Percentiles rank a stretch among this genome's conserved stretches.
These are phyloP conservation scores for Polyodon spathula DNA, from an alignment of 2,113 vertebrate genomes.

Conservation along the genomic window DNA sequence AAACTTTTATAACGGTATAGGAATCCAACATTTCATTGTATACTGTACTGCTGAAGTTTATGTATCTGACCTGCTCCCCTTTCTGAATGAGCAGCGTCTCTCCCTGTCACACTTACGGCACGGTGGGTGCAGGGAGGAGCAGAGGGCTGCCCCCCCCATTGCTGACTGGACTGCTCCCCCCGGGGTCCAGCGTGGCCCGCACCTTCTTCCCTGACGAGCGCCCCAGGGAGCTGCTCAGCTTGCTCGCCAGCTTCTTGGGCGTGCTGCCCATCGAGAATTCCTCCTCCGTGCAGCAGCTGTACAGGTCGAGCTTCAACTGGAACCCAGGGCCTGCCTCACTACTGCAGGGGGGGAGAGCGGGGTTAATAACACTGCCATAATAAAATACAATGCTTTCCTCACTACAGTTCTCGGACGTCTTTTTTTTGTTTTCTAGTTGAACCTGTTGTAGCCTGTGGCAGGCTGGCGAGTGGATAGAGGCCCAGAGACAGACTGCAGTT, in stretches of 20 bases:
- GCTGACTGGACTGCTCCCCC: conserved; percentile 51
- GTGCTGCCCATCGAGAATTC: conserved; percentile 67
- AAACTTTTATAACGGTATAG: too few relatives aligned
- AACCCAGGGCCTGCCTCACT: conserved; percentile 71
- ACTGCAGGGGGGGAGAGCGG: too few relatives aligned
- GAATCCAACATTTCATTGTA: too few relatives aligned
- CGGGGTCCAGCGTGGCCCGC: conserved; percentile 67
- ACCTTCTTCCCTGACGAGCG: conserved; percentile 74
- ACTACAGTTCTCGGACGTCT: too few relatives aligned
- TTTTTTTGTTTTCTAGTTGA: too few relatives aligned
- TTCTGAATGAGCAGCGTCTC: neutral
- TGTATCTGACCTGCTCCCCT: too few relatives aligned
- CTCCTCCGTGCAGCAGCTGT: conserved; percentile 78
- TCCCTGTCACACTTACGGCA: conserved; percentile 64
- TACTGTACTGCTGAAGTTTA: too few relatives aligned
- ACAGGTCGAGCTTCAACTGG: conserved; percentile 75
- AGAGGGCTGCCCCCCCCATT: conserved; percentile 61
- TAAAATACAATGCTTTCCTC: too few relatives aligned
- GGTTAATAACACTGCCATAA: too few relatives aligned
- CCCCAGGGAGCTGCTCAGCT: conserved; percentile 81
- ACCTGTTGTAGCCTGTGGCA: too few relatives aligned
- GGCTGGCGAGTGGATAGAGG: too few relatives aligned
- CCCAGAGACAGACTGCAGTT: too few relatives aligned
- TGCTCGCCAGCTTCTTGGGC: conserved; percentile 76
- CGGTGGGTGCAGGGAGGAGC: conserved; percentile 67